phyloP scores from a whole-genome alignment of 53 echinoderm and acorn worm genomes.

The Temnopleurus reevesii region DNA sequence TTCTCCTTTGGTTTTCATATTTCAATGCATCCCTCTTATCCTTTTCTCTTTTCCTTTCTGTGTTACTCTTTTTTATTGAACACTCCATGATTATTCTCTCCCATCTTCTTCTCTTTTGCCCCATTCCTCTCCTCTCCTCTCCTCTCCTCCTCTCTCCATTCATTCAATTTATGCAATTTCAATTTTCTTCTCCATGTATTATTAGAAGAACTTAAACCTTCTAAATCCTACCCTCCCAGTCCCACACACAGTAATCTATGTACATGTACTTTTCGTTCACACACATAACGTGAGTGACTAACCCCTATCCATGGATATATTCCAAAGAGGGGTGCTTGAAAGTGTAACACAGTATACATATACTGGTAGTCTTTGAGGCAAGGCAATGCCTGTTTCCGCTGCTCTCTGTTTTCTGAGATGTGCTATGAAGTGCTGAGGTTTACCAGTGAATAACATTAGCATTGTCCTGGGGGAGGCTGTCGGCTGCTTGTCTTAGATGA shows the following conservation, averaged over 20 bases:
- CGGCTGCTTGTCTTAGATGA: not conserved
- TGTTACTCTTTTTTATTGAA: not conserved
- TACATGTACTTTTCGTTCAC: not conserved
- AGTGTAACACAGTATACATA: not conserved
- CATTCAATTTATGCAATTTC: no score
- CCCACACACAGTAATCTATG: not conserved
- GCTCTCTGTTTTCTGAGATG: no score
- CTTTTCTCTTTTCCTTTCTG: not conserved
- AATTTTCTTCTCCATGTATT: no score
- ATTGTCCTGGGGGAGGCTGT: not conserved
- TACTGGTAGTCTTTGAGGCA: constrained; percentile 18
- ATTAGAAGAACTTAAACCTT: no score
- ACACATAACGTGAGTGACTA: not conserved
- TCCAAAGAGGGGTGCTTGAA: not conserved
- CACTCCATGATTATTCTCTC: not conserved
- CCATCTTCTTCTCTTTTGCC: no score
- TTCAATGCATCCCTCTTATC: not conserved
- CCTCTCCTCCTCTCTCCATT: not conserved
- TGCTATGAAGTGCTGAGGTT: not conserved
- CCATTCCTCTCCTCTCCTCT: not conserved
- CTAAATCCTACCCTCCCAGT: not conserved
- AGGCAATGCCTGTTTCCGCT: not conserved
- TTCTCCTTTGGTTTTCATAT: no score
- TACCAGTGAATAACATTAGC: constrained; percentile 21
- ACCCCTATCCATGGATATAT: not conserved